phyloP scores from a whole-genome alignment of 2,888 invertebrate genomes.

The Tyria jacobaeae region DNA sequence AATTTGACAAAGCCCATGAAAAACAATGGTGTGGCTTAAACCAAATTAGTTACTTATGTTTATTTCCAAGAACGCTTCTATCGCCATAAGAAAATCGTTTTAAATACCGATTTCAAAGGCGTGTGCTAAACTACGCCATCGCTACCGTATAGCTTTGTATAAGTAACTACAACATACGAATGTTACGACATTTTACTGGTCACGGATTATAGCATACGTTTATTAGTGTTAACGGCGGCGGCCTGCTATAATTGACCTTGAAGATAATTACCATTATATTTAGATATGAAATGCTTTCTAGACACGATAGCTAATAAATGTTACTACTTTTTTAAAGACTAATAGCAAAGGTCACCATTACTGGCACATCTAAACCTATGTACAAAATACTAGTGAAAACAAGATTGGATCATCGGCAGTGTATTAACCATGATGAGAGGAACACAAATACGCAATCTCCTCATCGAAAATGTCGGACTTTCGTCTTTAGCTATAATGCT shows the following conservation, averaged over 20 bases:
- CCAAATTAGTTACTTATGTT: not conserved
- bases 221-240: slow-evolving; percentile 1
- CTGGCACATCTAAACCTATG: too few relatives aligned
- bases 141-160: not conserved
- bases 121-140: not conserved
- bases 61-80: not conserved
- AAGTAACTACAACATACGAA: not conserved
- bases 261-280: not conserved
- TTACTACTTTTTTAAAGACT: not conserved
- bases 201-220: slow-evolving; percentile 1
- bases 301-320: not conserved
- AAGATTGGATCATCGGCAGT: too few relatives aligned
- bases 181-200: slow-evolving; percentile 2
- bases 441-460: too few relatives aligned
- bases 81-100: not conserved
- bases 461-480: too few relatives aligned
- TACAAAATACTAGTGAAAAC: too few relatives aligned
- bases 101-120: not conserved
- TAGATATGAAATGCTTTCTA: slow-evolving; percentile 2
- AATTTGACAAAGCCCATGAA: not conserved
- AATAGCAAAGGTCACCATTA: too few relatives aligned
- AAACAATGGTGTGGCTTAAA: not conserved
- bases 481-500: too few relatives aligned
- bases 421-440: too few relatives aligned
- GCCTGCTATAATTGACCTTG: slow-evolving; percentile 10